Conservation (phyloP, 2,113 vertebrate genomes). For the cattle (Bos taurus) region ARS-UCD2.0 NC_037347.1:69356001-69356500, state of each 20-base stretch:
- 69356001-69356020: accelerated
- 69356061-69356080: neutral
- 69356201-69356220: neutral
- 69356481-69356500: accelerated
- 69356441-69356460: accelerated
- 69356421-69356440: accelerated
- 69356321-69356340: neutral
- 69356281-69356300: neutral
- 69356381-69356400: neutral
- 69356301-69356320: neutral
- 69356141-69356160: neutral
- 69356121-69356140: accelerated
- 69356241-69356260: neutral
- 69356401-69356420: neutral
- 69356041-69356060: neutral
- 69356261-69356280: neutral
- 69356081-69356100: accelerated
- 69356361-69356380: neutral
- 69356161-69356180: neutral
- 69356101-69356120: accelerated
- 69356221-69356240: neutral
- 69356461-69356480: accelerated
- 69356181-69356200: neutral
- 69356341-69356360: neutral
- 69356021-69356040: too few relatives aligned